Evolutionary conservation across 2,113 vertebrate genomes (phyloP).

Genomic region (Myocastor coypus): DNA sequence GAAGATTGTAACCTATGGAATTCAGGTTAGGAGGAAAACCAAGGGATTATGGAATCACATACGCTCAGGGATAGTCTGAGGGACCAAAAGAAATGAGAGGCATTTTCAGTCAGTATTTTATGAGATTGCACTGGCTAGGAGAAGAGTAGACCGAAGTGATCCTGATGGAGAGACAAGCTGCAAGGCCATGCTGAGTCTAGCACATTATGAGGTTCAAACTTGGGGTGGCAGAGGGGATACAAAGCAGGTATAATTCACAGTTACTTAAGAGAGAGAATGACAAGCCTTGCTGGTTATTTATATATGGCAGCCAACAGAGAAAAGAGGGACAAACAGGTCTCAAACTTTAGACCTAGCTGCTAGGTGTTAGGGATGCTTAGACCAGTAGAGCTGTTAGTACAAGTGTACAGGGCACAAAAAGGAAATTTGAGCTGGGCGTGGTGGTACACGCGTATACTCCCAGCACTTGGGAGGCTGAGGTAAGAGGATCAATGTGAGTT

Average conservation of each 20-base stretch:
- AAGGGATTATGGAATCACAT: too few species aligned
- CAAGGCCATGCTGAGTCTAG: neutral
- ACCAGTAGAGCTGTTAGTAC: neutral
- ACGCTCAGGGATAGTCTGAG: neutral
- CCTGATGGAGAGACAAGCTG: neutral
- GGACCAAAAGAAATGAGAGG: neutral
- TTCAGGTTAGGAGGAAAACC: too few species aligned
- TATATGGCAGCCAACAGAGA: neutral
- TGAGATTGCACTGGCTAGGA: neutral
- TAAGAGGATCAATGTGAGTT: too few species aligned
- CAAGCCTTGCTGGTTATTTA: slow-evolving; percentile 1
- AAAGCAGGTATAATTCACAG: neutral
- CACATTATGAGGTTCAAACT: neutral
- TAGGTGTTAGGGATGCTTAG: neutral
- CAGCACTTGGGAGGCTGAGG: too few species aligned
- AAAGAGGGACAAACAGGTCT: neutral
- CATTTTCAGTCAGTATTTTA: neutral
- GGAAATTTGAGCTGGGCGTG: too few species aligned
- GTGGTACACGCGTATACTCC: too few species aligned
- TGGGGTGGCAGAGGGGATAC: neutral
- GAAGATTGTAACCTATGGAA: neutral
- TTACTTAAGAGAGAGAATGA: neutral
- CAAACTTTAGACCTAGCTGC: neutral
- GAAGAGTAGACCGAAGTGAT: neutral
- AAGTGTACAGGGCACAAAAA: neutral